These are phyloP conservation scores for Rostratula benghalensis DNA, from an alignment of 2,113 vertebrate genomes.

Conservation along the genomic window DNA sequence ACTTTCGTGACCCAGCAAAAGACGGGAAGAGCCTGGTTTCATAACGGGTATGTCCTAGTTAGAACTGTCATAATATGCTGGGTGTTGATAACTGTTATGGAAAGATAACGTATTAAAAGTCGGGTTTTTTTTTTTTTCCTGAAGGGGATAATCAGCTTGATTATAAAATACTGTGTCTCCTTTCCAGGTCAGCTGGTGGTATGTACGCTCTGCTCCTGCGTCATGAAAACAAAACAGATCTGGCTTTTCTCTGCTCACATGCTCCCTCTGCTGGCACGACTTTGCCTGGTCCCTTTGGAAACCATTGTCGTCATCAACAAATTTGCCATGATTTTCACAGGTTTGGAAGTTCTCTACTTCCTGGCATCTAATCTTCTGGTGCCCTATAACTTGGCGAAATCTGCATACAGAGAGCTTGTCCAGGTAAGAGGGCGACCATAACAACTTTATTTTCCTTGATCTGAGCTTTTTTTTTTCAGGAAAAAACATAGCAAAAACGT, in stretches of 20 bases:
- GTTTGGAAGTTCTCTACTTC: conserved; percentile 97
- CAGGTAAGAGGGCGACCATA: conserved; percentile 77
- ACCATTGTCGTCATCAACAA: conserved; percentile 97
- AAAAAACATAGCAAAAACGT: neutral
- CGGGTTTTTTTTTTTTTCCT: neutral
- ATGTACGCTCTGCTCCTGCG: conserved; percentile 95
- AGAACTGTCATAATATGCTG: neutral
- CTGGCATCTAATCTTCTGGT: conserved; percentile 94
- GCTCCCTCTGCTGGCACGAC: conserved; percentile 93
- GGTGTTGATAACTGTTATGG: neutral
- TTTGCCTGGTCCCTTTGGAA: conserved; percentile 94
- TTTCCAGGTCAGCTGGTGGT: conserved; percentile 94
- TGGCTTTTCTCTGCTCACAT: conserved; percentile 99
- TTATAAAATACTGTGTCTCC: conserved; percentile 12
- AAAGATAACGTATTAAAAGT: conserved; percentile 19
- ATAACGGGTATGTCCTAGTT: neutral
- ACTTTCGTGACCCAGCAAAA: neutral
- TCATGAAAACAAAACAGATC: conserved; percentile 99
- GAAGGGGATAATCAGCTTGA: conserved; percentile 40
- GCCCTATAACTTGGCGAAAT: conserved; percentile 95
- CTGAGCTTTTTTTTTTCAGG: neutral
- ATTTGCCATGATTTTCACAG: conserved; percentile 99
- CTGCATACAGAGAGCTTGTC: conserved; percentile 94
- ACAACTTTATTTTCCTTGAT: neutral
- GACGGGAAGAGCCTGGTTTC: neutral